Base-by-base conservation (phyloP, 1,140 invertebrate genomes). In the Drosophila santomea region DNA sequence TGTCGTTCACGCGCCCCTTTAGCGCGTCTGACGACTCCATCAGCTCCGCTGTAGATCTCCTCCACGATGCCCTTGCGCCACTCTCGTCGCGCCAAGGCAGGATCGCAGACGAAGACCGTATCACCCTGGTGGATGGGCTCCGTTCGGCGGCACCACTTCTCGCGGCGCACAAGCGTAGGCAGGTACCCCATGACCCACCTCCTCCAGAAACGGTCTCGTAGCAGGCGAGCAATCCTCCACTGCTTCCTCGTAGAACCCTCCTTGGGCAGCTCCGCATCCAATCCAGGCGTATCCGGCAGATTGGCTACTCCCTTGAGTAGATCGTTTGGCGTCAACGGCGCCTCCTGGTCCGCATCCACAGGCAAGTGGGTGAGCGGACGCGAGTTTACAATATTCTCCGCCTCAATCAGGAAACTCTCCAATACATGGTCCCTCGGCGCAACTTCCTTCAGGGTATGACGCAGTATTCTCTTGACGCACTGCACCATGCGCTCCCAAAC, bases 131-230 rank as follows among this genome's bases (percentile, higher is more conserved):
- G n/a, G 0, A 74, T 56, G 0, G 59, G 60, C 20, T 45, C 25
- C n/a, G 38, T 48, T 1, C 39, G 28, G 8, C 36, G n/a, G 20
- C 55, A 74, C 62, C 74, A 80, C 41, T 74, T 80, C 20, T 59
- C 56, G 41, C 55, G 55, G 14, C 69, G 44, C 7, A 54, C 62
- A 38, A 69, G 58, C 2, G 60, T 78, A 3, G 59, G 47, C 25
- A 78, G 35, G n/a, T 60, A 67, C 20, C 73, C 66, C 1, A 23
- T 1, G 10, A 73, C 48, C 67, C 62, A 63, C 15, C 54, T 17
- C 28, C 41, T 68, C 15, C 43, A 44, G 15, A 44, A 44, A 44
- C 15, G 43, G 43, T 44, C 43, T 15, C 41, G 14, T 5, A 43
- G 15, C 6, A 17, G 6, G n/a, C 43, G 8, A 7, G 15, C 43